These are phyloP conservation scores for Gallinago undulata DNA, from an alignment of 2,113 vertebrate genomes.

Conservation along the genomic window DNA sequence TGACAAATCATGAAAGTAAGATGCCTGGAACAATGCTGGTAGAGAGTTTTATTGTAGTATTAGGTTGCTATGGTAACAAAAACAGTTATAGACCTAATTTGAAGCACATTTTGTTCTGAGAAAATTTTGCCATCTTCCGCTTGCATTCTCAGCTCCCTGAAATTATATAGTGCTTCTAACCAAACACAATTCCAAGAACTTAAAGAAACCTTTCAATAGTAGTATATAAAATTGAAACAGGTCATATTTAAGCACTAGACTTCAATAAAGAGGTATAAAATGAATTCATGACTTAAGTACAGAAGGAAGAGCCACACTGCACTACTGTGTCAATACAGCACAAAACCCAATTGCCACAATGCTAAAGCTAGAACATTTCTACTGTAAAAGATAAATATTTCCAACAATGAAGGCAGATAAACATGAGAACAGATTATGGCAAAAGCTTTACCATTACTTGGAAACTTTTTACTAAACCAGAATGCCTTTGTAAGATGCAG, in stretches of 20 bases:
- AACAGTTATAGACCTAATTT: background rate
- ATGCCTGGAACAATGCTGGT: background rate
- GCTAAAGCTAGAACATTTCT: background rate
- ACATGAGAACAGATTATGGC: background rate
- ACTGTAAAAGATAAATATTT: background rate
- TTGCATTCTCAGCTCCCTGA: background rate
- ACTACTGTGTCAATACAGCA: background rate
- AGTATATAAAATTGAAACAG: background rate
- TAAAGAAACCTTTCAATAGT: background rate
- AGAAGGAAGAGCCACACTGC: background rate
- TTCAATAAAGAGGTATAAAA: background rate
- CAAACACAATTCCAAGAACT: background rate
- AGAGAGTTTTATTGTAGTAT: background rate
- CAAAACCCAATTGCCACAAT: background rate
- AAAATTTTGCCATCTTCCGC: background rate
- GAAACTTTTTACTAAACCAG: background rate
- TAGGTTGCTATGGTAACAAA: background rate
- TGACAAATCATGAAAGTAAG: background rate
- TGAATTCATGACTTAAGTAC: background rate
- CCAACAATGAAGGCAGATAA: background rate
- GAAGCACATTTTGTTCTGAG: background rate
- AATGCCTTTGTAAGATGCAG: background rate
- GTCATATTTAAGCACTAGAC: background rate
- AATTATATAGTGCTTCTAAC: background rate
- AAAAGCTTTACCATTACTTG: background rate